A percentile compares a stretch with the other conserved stretches of the same genome.
These are phyloP conservation scores for Fopius arisanus DNA, from an alignment of 1,140 invertebrate genomes.

Conservation along the genomic window DNA sequence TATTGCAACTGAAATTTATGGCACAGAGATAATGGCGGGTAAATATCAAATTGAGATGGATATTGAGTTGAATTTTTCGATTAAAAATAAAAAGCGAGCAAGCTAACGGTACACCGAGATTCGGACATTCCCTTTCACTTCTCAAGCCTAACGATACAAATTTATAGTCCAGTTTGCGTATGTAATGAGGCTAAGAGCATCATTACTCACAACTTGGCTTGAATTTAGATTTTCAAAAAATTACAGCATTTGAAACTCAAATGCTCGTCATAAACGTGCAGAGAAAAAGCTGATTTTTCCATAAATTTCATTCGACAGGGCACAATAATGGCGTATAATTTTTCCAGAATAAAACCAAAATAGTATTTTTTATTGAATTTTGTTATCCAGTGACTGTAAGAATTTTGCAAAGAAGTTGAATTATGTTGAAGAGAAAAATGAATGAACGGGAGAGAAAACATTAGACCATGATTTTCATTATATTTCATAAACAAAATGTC, in stretches of 20 bases:
- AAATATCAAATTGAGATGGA: background rate
- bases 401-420: too few relatives aligned
- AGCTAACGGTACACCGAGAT: background rate
- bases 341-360: too few relatives aligned
- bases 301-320: too few relatives aligned
- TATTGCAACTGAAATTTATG: background rate
- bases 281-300: too few relatives aligned
- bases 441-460: too few relatives aligned
- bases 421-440: too few relatives aligned
- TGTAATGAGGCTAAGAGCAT: background rate
- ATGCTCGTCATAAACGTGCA: background rate
- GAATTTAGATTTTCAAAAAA: background rate
- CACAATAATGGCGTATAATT: too few relatives aligned
- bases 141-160: background rate
- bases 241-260: background rate
- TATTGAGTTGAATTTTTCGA: background rate
- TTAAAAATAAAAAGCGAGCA: background rate
- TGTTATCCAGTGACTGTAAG: too few relatives aligned
- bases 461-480: too few relatives aligned
- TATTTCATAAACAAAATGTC: too few relatives aligned
- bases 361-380: too few relatives aligned
- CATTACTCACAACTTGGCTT: background rate
- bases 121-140: background rate
- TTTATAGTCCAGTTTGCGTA: constrained; percentile 9
- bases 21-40: background rate